Evolutionary conservation across 2,797 vertebrate species (phyloP).

Genomic region (Pteronotus mesoamericanus): DNA sequence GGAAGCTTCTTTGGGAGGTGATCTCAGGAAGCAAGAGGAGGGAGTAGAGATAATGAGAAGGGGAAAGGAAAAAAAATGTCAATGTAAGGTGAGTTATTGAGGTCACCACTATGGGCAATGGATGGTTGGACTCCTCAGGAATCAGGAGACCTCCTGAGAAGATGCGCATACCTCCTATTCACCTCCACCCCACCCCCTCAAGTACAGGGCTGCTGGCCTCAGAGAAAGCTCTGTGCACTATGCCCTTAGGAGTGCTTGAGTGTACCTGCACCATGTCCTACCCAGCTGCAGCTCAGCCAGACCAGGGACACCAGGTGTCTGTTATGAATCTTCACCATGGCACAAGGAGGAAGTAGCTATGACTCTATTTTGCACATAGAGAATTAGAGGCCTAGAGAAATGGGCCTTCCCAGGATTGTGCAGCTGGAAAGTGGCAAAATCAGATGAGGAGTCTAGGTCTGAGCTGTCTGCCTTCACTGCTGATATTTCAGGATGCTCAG

Average conservation of each 20-base stretch:
- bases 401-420: too few relatives aligned
- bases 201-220: background rate
- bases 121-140: too few relatives aligned
- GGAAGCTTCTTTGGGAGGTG: background rate
- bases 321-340: too few relatives aligned
- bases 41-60: background rate
- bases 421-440: background rate
- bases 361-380: background rate
- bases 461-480: background rate
- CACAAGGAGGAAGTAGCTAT: background rate
- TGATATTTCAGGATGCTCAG: background rate
- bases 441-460: background rate
- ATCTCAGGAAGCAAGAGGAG: background rate
- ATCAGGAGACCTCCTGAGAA: background rate
- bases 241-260: background rate
- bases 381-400: background rate
- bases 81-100: background rate
- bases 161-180: background rate
- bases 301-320: background rate
- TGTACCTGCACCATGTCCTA: rapidly evolving
- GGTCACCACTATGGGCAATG: too few relatives aligned
- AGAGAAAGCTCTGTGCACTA: background rate
- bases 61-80: background rate
- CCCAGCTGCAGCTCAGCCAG: background rate
- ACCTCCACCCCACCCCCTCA: too few relatives aligned